These are phyloP conservation scores for Cataglyphis albicans DNA, from an alignment of 2,888 invertebrate species.

Conservation along the genomic window DNA sequence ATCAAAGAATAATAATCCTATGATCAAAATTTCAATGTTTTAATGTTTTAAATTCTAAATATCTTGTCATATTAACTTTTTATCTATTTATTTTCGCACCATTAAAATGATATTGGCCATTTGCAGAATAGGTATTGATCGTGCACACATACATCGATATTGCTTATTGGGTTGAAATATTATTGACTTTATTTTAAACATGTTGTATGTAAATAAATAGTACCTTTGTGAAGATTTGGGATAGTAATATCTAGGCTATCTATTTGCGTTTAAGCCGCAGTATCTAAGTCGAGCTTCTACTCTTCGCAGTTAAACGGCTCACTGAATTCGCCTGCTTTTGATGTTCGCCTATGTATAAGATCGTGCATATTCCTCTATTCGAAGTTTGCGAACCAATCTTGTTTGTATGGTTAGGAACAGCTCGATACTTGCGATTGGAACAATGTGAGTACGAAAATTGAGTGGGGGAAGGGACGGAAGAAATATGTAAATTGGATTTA, in stretches of 20 bases:
- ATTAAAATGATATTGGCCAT: conserved; percentile 1
- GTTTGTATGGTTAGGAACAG: conserved; percentile 43
- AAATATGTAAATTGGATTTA: conserved; percentile 50
- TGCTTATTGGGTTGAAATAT: not conserved
- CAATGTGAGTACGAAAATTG: conserved; percentile 36
- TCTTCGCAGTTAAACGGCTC: conserved; percentile 55
- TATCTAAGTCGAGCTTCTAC: conserved; percentile 49
- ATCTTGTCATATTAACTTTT: conserved; percentile 23
- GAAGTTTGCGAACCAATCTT: conserved; percentile 51
- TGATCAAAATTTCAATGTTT: conserved; percentile 29
- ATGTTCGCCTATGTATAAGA: conserved; percentile 50
- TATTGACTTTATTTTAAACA: conserved; percentile 35
- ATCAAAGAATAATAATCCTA: not conserved
- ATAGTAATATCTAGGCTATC: conserved; percentile 55
- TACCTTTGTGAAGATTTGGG: conserved; percentile 39
- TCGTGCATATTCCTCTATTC: conserved; percentile 47
- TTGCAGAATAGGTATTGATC: not conserved
- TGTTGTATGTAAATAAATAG: conserved; percentile 42
- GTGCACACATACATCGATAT: not conserved
- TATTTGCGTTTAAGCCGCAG: conserved; percentile 47
- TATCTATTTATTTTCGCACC: not conserved
- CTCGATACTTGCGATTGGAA: conserved; percentile 45
- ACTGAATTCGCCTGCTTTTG: conserved; percentile 51
- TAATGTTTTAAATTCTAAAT: not conserved
- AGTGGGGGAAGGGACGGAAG: not conserved